These are phyloP conservation scores for Amblyopsis rosae DNA, from an alignment of 2,113 vertebrate species.

Conservation along the genomic window DNA sequence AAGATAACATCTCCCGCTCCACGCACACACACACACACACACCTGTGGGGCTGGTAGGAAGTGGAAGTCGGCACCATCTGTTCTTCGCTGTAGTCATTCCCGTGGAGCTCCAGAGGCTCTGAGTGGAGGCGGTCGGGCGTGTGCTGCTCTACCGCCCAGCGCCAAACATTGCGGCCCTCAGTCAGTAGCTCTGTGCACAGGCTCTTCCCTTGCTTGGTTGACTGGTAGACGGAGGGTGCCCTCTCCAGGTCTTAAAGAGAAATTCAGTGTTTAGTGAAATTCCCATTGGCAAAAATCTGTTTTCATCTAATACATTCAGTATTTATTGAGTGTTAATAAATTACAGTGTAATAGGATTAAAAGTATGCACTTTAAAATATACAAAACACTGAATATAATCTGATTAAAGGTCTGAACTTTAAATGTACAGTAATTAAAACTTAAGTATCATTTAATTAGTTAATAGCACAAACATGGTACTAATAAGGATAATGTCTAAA, in stretches of 20 bases:
- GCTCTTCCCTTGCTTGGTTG: slow-evolving; percentile 3
- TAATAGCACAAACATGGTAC: neutral
- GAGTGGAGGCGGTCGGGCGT: slow-evolving; percentile 43
- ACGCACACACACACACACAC: neutral
- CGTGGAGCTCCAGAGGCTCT: slow-evolving; percentile 51
- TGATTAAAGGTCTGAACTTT: neutral
- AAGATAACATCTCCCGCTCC: neutral
- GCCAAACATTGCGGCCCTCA: slow-evolving; percentile 16
- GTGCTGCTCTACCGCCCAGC: slow-evolving; percentile 47
- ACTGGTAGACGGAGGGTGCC: slow-evolving; percentile 47
- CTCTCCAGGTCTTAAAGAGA: slow-evolving; percentile 61
- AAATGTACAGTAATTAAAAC: too few relatives aligned
- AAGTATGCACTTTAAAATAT: neutral
- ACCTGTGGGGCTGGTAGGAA: slow-evolving; percentile 74
- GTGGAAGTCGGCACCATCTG: slow-evolving; percentile 72
- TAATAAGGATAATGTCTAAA: neutral
- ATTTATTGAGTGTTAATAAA: neutral
- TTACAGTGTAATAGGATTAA: neutral
- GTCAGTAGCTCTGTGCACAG: slow-evolving; percentile 19
- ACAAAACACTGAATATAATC: neutral
- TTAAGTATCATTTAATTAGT: too few relatives aligned
- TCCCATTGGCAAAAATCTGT: neutral
- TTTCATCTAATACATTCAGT: neutral
- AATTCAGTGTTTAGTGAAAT: slow-evolving; percentile 31
- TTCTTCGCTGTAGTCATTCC: slow-evolving; percentile 72